Evolutionary conservation across 2,797 vertebrate genomes (phyloP).

Genomic region (Falco novaeseelandiae): DNA sequence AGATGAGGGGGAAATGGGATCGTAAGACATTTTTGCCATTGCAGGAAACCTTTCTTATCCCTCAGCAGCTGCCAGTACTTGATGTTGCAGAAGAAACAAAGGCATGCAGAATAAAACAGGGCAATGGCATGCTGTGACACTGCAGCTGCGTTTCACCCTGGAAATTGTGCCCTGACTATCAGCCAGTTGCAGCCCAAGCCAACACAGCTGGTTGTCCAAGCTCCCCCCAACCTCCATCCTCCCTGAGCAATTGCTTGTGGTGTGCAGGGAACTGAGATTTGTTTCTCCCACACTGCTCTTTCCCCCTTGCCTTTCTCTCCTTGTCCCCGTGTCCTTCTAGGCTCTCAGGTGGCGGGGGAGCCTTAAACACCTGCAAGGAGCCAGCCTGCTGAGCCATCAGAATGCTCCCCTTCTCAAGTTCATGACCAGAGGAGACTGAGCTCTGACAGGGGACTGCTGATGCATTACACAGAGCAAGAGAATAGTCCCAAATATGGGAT

Average conservation of each 20-base stretch:
- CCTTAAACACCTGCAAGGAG: background rate
- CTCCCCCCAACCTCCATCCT: rapidly evolving
- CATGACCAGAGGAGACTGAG: background rate
- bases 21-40: background rate
- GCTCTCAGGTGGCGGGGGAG: background rate
- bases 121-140: background rate
- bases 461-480: conserved; percentile 39
- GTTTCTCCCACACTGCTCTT: background rate
- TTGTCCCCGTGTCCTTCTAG: background rate
- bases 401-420: rapidly evolving
- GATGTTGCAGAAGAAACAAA: background rate
- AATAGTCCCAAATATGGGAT: conserved; percentile 25
- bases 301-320: background rate
- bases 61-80: background rate
- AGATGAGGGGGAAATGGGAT: background rate
- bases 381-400: background rate
- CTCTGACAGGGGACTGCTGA: background rate
- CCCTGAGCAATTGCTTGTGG: background rate
- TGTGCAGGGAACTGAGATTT: background rate
- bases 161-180: background rate
- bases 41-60: background rate
- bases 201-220: background rate
- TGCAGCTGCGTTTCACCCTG: background rate
- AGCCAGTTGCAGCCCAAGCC: background rate
- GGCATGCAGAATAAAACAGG: background rate